A percentile compares a stretch with the other conserved stretches of the same genome.
These are phyloP conservation scores for Pollicipes pollicipes DNA, from an alignment of 1,140 invertebrate species.

Conservation along the genomic window DNA sequence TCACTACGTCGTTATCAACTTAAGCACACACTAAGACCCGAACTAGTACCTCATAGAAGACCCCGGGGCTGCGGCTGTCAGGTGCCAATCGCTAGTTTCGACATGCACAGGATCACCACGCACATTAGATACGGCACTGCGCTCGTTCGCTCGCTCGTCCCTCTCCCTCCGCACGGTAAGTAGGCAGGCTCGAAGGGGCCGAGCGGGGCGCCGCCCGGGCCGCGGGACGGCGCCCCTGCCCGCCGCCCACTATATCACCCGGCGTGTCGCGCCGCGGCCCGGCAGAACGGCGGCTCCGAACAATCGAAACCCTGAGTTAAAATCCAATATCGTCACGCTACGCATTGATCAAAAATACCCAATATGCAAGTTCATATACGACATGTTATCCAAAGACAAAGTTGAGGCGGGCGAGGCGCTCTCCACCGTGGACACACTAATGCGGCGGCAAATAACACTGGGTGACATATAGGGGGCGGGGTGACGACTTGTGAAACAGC, in stretches of 20 bases:
- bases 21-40: constrained; percentile 1
- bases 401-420: too few relatives aligned
- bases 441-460: neutral
- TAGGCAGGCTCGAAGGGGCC: too few relatives aligned
- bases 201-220: too few relatives aligned
- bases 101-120: neutral
- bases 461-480: neutral
- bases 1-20: neutral
- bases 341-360: constrained; percentile 1
- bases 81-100: neutral
- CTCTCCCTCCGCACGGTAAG: neutral
- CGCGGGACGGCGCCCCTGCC: too few relatives aligned
- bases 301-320: neutral
- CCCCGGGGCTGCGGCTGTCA: neutral
- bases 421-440: neutral
- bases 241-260: too few relatives aligned
- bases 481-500: neutral
- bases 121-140: neutral
- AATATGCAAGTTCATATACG: neutral
- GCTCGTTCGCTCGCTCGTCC: neutral
- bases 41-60: neutral
- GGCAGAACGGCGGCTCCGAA: neutral
- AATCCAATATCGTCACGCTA: neutral
- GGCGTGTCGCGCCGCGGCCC: too few relatives aligned
- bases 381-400: neutral